Percentiles rank a stretch among this genome's conserved stretches.
Evolutionary conservation across 2,888 invertebrate species (phyloP).

Genomic region (Archaeoteleia sp.): DNA sequence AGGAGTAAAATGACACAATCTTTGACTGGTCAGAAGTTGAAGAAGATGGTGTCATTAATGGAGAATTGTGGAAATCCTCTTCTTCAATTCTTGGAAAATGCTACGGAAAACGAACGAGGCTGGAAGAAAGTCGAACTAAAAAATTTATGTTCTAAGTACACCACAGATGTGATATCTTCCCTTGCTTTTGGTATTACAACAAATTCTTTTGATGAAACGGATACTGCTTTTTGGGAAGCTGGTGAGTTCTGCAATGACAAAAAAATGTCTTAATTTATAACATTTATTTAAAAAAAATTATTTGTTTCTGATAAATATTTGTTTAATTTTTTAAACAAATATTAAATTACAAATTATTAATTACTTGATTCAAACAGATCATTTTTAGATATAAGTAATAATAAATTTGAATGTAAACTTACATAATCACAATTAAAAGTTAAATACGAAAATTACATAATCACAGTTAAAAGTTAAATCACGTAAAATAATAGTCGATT

Average conservation of each 20-base stretch:
- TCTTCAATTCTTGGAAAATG: conserved; percentile 55
- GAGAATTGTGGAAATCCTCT: conserved; percentile 57
- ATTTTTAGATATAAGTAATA: no score
- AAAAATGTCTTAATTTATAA: background rate
- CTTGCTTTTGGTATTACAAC: conserved; percentile 63
- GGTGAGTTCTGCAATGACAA: conserved; percentile 48
- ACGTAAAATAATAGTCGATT: no score
- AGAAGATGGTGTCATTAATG: conserved; percentile 62
- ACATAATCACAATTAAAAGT: no score
- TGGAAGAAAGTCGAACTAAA: conserved; percentile 59
- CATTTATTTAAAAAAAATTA: no score
- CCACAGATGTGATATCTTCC: conserved; percentile 61
- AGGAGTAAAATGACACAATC: conserved; percentile 67
- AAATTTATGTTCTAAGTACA: conserved; percentile 55
- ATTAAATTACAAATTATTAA: background rate
- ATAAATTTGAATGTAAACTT: no score
- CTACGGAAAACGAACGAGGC: conserved; percentile 36
- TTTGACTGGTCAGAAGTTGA: conserved; percentile 64
- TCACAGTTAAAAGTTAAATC: no score
- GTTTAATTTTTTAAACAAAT: no score
- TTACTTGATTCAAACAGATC: no score
- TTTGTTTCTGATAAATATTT: conserved; percentile 4
- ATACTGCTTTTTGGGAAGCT: conserved; percentile 59
- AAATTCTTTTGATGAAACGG: conserved; percentile 59
- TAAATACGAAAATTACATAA: no score